Percentiles rank a stretch among this genome's conserved stretches.
Conservation (phyloP, 2,797 vertebrate genomes). For the Enteromius afrohamiltoni region DNA sequence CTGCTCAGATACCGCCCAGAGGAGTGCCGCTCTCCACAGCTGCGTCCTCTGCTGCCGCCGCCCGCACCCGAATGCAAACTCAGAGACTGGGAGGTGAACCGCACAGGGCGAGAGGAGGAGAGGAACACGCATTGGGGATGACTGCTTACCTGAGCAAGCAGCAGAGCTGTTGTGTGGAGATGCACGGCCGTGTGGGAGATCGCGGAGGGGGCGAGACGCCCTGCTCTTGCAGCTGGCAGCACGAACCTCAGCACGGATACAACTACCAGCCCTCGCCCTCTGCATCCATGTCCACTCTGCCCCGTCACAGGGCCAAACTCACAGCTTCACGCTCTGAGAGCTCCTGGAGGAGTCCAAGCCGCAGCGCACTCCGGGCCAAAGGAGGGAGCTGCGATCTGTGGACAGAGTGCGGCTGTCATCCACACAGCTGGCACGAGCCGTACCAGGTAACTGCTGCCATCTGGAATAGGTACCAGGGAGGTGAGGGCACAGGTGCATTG, state of each 20-base stretch:
- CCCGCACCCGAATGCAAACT: slow-evolving; percentile 27
- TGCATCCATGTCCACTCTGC: slow-evolving; percentile 66
- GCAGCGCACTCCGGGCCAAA: slow-evolving; percentile 68
- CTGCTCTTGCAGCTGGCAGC: slow-evolving; percentile 82
- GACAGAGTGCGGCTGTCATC: slow-evolving; percentile 78
- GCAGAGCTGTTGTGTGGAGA: slow-evolving; percentile 79
- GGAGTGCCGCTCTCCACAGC: slow-evolving; percentile 55
- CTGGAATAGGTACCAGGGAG: background rate
- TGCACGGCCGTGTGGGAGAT: slow-evolving; percentile 69
- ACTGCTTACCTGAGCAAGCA: slow-evolving; percentile 81
- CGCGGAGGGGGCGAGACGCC: slow-evolving; percentile 69
- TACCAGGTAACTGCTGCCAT: slow-evolving; percentile 73
- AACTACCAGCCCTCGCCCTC: slow-evolving; percentile 58
- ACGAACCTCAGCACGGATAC: slow-evolving; percentile 69
- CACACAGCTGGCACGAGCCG: slow-evolving; percentile 80
- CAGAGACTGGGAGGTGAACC: slow-evolving; percentile 46
- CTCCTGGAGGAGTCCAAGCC: slow-evolving; percentile 78
- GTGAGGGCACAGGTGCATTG: background rate
- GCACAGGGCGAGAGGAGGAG: slow-evolving; percentile 37
- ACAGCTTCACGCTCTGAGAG: slow-evolving; percentile 74
- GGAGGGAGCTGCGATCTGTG: slow-evolving; percentile 80
- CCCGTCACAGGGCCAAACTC: slow-evolving; percentile 74
- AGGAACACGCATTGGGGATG: slow-evolving; percentile 70
- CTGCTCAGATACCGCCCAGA: slow-evolving; percentile 59
- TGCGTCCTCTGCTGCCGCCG: slow-evolving; percentile 46